Percentiles rank a stretch among this genome's conserved stretches.
Conservation (phyloP, 35 echinoderm and acorn worm species). For the Apostichopus japonicus region DNA sequence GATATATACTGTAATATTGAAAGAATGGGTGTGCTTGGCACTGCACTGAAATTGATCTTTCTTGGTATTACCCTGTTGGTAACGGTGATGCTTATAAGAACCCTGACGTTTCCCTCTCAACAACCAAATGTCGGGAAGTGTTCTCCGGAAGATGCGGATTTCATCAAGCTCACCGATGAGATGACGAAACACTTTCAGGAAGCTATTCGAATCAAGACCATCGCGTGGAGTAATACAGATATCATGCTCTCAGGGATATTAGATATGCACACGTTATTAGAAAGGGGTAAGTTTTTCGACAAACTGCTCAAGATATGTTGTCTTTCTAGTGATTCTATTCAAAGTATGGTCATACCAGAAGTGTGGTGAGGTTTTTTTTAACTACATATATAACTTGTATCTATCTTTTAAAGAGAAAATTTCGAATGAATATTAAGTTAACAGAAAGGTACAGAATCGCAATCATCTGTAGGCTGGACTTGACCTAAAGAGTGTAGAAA, state of each 20-base stretch:
- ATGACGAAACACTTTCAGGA: slow-evolving; percentile 67
- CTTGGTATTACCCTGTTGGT: not conserved
- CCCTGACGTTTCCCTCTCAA: slow-evolving; percentile 71
- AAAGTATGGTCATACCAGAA: too few relatives aligned
- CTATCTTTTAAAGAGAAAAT: too few relatives aligned
- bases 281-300: slow-evolving; percentile 56
- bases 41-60: not conserved
- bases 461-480: too few relatives aligned
- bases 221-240: slow-evolving; percentile 35
- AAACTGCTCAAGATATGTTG: not conserved
- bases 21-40: slow-evolving; percentile 13
- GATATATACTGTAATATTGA: not conserved
- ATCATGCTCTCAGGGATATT: slow-evolving; percentile 62
- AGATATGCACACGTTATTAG: slow-evolving; percentile 70
- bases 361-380: too few relatives aligned
- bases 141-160: slow-evolving; percentile 65
- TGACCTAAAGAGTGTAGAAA: too few relatives aligned
- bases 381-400: too few relatives aligned
- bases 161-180: slow-evolving; percentile 58
- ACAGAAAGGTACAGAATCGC: too few relatives aligned
- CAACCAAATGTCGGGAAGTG: slow-evolving; percentile 71
- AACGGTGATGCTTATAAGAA: slow-evolving; percentile 59
- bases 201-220: slow-evolving; percentile 62
- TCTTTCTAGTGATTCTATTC: too few relatives aligned
- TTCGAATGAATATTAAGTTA: too few relatives aligned